A percentile compares a stretch with the other conserved stretches of the same genome.
phyloP scores from a whole-genome alignment of 2,797 vertebrate genomes.

The Lutjanus campechanus region DNA sequence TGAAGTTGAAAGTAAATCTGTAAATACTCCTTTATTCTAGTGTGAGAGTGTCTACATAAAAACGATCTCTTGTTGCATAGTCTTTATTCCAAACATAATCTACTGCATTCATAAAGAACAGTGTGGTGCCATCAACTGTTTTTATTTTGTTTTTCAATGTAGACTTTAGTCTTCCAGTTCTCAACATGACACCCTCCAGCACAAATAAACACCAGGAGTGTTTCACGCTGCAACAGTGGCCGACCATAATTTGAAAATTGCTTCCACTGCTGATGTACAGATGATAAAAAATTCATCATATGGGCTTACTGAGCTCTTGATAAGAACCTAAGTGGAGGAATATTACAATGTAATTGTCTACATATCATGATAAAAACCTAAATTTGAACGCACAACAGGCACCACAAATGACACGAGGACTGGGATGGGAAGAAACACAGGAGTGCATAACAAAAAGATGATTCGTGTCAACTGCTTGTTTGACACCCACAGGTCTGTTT shows the following conservation, averaged over 20 bases:
- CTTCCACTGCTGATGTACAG: slow-evolving; percentile 28
- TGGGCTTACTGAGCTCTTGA: slow-evolving; percentile 24
- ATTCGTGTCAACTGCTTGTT: slow-evolving; percentile 27
- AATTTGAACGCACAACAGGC: slow-evolving; percentile 25
- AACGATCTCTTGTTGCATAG: not conserved
- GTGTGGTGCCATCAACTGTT: slow-evolving; percentile 23
- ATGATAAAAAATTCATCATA: slow-evolving; percentile 30
- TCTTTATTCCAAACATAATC: slow-evolving; percentile 24
- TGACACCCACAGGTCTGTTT: slow-evolving; percentile 4
- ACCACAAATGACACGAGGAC: not conserved
- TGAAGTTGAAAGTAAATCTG: not conserved
- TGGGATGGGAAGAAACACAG: not conserved
- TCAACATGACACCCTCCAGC: slow-evolving; percentile 35
- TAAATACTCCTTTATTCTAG: slow-evolving; percentile 23
- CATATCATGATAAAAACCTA: slow-evolving; percentile 20
- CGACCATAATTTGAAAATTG: slow-evolving; percentile 44
- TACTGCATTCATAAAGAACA: slow-evolving; percentile 36
- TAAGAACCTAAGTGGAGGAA: slow-evolving; percentile 32
- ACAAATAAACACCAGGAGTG: slow-evolving; percentile 39
- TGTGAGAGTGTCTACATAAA: slow-evolving; percentile 9
- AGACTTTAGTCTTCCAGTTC: slow-evolving; percentile 31
- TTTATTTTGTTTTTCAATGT: slow-evolving; percentile 42
- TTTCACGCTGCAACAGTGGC: not conserved
- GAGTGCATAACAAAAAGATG: not conserved
- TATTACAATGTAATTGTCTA: slow-evolving; percentile 27